phyloP scores from a whole-genome alignment of 2,888 invertebrate genomes.

The Galerucella nymphaeae region DNA sequence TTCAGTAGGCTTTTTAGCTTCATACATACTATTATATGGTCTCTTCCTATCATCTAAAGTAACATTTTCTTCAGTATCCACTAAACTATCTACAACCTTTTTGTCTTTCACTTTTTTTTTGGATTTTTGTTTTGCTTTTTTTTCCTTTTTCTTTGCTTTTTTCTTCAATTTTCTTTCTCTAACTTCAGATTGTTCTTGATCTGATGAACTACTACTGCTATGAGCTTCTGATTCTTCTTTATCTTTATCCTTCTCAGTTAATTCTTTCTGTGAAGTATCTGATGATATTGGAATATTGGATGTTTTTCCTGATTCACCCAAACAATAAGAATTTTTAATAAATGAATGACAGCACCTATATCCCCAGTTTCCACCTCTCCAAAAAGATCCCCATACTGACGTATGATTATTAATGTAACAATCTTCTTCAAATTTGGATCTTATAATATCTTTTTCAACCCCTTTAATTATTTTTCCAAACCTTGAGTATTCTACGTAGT shows the following conservation, averaged over 20 bases:
- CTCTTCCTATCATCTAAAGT: slow-evolving; percentile 89
- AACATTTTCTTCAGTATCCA: slow-evolving; percentile 56
- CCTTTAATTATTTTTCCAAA: slow-evolving; percentile 90
- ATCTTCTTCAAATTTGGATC: slow-evolving; percentile 95
- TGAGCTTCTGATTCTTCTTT: slow-evolving; percentile 32
- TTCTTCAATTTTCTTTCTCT: slow-evolving; percentile 65
- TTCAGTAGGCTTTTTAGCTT: slow-evolving; percentile 85
- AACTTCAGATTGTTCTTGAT: slow-evolving; percentile 57
- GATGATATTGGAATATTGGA: slow-evolving; percentile 37
- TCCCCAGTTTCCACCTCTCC: slow-evolving; percentile 95
- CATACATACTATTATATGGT: slow-evolving; percentile 92
- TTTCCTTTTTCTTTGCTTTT: slow-evolving; percentile 59
- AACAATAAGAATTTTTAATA: slow-evolving; percentile 90
- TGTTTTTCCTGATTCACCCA: slow-evolving; percentile 77
- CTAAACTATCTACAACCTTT: slow-evolving; percentile 54
- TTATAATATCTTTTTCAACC: slow-evolving; percentile 86
- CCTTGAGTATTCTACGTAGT: slow-evolving; percentile 94
- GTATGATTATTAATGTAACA: slow-evolving; percentile 92
- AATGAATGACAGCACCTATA: slow-evolving; percentile 95
- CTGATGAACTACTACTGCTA: slow-evolving; percentile 43
- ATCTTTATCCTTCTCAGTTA: slow-evolving; percentile 54
- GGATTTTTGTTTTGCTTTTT: slow-evolving; percentile 61
- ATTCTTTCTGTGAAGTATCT: slow-evolving; percentile 38
- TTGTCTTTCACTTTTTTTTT: slow-evolving; percentile 69
- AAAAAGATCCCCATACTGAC: slow-evolving; percentile 95